Conservation (phyloP, 2,113 vertebrate species). For the Canis aureus region DNA sequence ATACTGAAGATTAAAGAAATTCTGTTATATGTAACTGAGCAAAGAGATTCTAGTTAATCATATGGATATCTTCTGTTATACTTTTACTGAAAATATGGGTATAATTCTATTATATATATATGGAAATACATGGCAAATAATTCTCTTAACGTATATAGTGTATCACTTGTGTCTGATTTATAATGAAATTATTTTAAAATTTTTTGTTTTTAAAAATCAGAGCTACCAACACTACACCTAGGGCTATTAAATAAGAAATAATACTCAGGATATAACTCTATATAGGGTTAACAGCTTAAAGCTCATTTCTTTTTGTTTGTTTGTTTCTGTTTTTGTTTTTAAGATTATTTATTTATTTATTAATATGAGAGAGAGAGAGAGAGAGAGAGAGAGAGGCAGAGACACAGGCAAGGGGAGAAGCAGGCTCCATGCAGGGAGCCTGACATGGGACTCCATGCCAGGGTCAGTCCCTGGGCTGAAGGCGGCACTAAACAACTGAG, state of each 20-base stretch:
- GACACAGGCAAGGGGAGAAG: no score
- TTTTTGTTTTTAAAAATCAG: slow-evolving; percentile 21
- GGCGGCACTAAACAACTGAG: no score
- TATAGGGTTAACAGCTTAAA: background rate
- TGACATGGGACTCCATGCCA: no score
- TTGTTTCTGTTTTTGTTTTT: no score
- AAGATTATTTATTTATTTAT: no score
- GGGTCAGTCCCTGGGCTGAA: no score
- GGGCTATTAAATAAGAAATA: slow-evolving; percentile 39
- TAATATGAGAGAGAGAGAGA: no score
- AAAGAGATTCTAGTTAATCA: background rate
- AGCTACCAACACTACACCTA: background rate
- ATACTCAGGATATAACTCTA: background rate
- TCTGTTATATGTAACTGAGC: background rate
- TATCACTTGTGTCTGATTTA: background rate
- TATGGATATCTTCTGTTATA: background rate
- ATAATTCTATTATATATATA: background rate
- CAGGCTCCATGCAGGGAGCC: no score
- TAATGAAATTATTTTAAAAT: slow-evolving; percentile 49
- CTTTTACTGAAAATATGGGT: slow-evolving; percentile 20
- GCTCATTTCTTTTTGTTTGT: background rate
- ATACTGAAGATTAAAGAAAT: slow-evolving; percentile 49
- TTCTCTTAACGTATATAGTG: slow-evolving; percentile 40
- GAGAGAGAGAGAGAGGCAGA: no score
- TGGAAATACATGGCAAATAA: slow-evolving; percentile 57